Conservation (phyloP, 1,140 invertebrate species). For the Magallana gigas region DNA sequence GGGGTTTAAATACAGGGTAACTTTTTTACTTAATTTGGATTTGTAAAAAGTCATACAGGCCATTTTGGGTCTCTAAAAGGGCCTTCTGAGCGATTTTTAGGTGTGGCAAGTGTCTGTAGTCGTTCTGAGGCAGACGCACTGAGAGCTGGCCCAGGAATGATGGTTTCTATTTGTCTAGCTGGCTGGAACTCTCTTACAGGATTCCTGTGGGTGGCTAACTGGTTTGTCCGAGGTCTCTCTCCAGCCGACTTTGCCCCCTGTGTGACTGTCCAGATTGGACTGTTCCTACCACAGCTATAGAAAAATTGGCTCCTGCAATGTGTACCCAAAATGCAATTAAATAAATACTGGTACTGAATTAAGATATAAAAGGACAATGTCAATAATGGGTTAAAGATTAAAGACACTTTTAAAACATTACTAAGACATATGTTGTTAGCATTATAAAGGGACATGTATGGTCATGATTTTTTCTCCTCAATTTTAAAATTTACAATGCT, state of each 20-base stretch:
- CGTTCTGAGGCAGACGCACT: slow-evolving; percentile 63
- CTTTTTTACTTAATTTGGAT: no score
- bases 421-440: no score
- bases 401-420: no score
- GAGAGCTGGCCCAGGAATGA: slow-evolving; percentile 60
- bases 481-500: no score
- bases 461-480: no score
- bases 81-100: slow-evolving; percentile 68
- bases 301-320: slow-evolving; percentile 67
- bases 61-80: slow-evolving; percentile 72
- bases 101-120: slow-evolving; percentile 63
- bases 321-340: neutral
- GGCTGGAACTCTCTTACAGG: slow-evolving; percentile 67
- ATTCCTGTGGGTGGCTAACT: slow-evolving; percentile 63
- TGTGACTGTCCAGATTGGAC: slow-evolving; percentile 67
- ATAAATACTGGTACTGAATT: no score
- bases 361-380: no score
- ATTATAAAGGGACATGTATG: no score
- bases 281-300: slow-evolving; percentile 73
- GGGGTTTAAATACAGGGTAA: no score
- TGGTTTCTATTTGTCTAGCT: slow-evolving; percentile 64
- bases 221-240: slow-evolving; percentile 60
- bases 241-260: slow-evolving; percentile 55
- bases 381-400: no score
- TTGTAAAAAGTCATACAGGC: slow-evolving; percentile 63